Conservation (phyloP, 2,797 vertebrate species). For the Enteromius radiatus region DNA sequence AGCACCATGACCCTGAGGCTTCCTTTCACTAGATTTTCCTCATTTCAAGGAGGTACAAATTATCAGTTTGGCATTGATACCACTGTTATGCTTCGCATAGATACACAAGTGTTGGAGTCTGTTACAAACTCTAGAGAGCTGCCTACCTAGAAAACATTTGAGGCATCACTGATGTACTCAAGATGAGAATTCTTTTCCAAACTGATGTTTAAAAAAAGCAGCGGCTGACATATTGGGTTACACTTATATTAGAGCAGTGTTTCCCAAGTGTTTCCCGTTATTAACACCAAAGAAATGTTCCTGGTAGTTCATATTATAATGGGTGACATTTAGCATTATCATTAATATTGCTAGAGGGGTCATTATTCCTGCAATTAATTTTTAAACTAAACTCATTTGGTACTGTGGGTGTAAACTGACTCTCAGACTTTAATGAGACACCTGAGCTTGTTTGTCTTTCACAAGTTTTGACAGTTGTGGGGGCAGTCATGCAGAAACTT, state of each 20-base stretch:
- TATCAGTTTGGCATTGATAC: background rate
- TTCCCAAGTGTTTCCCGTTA: background rate
- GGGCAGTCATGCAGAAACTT: conserved; percentile 7
- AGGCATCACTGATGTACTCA: background rate
- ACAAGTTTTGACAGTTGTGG: conserved; percentile 23
- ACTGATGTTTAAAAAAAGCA: background rate
- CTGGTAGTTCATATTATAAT: background rate
- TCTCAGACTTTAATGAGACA: conserved; percentile 27
- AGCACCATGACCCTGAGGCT: conserved; percentile 32
- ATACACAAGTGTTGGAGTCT: background rate
- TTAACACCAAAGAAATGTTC: background rate
- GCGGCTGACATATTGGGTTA: background rate
- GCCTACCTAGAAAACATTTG: background rate
- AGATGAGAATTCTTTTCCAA: background rate
- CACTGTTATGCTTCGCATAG: background rate
- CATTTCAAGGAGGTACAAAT: background rate
- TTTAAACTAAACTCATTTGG: conserved; percentile 9
- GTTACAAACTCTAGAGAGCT: background rate
- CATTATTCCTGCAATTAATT: conserved; percentile 17
- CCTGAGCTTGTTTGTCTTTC: conserved; percentile 36
- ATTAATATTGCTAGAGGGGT: conserved; percentile 18
- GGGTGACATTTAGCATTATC: background rate
- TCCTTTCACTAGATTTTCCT: conserved; percentile 22
- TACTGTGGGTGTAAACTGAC: conserved; percentile 1
- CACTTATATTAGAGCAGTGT: background rate